A percentile compares a stretch with the other conserved stretches of the same genome.
These are phyloP conservation scores for Desmodus rotundus DNA, from an alignment of 2,113 vertebrate species.

Conservation along the genomic window DNA sequence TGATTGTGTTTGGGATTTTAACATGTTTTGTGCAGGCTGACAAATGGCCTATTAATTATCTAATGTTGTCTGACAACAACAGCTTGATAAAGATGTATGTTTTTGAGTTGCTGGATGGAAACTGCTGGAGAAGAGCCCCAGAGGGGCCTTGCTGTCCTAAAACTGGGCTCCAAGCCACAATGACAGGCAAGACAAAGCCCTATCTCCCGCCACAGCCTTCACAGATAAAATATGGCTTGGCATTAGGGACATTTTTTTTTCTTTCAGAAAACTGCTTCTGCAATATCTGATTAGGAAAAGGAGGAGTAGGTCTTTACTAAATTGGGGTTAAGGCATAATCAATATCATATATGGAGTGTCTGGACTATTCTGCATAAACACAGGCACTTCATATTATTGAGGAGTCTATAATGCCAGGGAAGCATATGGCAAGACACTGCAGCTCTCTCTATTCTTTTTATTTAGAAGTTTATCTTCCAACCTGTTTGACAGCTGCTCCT, in stretches of 20 bases:
- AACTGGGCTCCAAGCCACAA: conserved; percentile 86
- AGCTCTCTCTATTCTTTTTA: conserved; percentile 84
- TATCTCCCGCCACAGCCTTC: conserved; percentile 85
- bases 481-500: conserved; percentile 92
- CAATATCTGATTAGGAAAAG: conserved; percentile 89
- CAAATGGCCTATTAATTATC: conserved; percentile 99
- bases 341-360: conserved; percentile 91
- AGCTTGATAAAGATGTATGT: conserved; percentile 99
- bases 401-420: conserved; percentile 85
- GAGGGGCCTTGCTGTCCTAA: conserved; percentile 85
- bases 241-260: conserved; percentile 82
- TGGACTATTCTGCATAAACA: conserved; percentile 87
- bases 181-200: conserved; percentile 85
- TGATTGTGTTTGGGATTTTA: conserved; percentile 96
- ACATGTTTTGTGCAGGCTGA: conserved; percentile 97
- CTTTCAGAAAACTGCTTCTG: conserved; percentile 86
- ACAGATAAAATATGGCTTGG: conserved; percentile 88
- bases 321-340: conserved; percentile 96
- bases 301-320: conserved; percentile 89
- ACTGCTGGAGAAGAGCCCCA: conserved; percentile 86
- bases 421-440: conserved; percentile 87
- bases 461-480: conserved; percentile 93
- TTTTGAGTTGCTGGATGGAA: conserved; percentile 88
- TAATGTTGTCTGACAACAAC: conserved; percentile 99
- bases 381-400: conserved; percentile 93